Percentiles rank a stretch among this genome's conserved stretches.
phyloP scores from a whole-genome alignment of 2,113 vertebrate genomes.

The Prunella himalayana region DNA sequence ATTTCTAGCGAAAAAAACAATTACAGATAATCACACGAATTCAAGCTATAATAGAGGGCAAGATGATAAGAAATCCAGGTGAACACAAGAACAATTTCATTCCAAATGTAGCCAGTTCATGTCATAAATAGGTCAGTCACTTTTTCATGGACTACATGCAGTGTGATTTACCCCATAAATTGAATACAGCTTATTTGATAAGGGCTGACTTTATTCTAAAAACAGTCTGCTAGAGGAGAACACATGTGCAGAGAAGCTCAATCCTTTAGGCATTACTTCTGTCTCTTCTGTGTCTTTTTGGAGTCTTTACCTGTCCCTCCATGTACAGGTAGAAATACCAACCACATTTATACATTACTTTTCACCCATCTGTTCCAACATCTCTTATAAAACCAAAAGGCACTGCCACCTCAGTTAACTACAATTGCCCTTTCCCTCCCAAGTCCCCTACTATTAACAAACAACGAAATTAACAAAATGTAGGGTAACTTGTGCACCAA shows the following conservation, averaged over 20 bases:
- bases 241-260: background rate
- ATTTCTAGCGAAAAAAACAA: fast-evolving
- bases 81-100: background rate
- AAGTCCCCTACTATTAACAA: background rate
- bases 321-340: background rate
- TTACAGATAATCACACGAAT: background rate
- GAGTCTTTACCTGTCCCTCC: background rate
- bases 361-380: background rate
- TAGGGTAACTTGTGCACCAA: background rate
- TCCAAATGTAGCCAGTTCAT: background rate
- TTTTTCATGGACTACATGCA: background rate
- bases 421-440: background rate
- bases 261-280: background rate
- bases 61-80: background rate
- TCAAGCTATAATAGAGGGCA: background rate
- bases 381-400: background rate
- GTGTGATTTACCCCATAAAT: background rate
- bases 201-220: background rate
- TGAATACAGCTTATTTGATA: fast-evolving
- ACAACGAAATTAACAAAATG: background rate
- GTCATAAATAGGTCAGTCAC: background rate
- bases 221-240: background rate
- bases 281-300: too few species aligned
- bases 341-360: fast-evolving
- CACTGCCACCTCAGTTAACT: background rate